These are phyloP conservation scores for Phyto melanocephala DNA, from an alignment of 2,888 invertebrate species.

Conservation along the genomic window DNA sequence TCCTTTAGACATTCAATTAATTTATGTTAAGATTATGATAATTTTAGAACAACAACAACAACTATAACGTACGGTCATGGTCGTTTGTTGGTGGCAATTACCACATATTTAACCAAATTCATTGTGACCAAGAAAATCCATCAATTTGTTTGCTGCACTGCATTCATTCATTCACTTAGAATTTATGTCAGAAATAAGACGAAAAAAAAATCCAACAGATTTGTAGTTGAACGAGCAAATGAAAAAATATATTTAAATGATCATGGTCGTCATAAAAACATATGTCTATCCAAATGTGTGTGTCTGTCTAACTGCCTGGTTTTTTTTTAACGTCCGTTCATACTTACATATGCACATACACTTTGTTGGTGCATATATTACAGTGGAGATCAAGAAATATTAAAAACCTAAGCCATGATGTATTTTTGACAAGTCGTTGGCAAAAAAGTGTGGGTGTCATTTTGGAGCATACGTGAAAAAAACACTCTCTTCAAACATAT, in stretches of 20 bases:
- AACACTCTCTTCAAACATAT: not conserved
- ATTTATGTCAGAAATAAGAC: slow-evolving; percentile 65
- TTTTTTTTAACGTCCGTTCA: not conserved
- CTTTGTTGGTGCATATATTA: slow-evolving; percentile 16
- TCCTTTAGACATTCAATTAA: slow-evolving; percentile 18
- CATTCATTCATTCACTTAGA: slow-evolving; percentile 46
- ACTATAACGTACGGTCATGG: slow-evolving; percentile 50
- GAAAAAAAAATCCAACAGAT: not conserved
- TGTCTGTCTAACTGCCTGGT: not conserved
- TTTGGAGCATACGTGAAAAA: slow-evolving; percentile 50
- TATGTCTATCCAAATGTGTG: slow-evolving; percentile 15
- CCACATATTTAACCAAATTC: slow-evolving; percentile 66
- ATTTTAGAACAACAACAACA: slow-evolving; percentile 14
- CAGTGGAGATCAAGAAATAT: slow-evolving; percentile 39
- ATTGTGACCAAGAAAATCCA: slow-evolving; percentile 65
- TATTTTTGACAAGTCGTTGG: slow-evolving; percentile 63
- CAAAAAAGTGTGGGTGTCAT: slow-evolving; percentile 60
- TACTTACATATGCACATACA: not conserved
- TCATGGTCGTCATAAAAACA: slow-evolving; percentile 48
- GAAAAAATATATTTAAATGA: slow-evolving; percentile 35
- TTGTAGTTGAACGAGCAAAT: slow-evolving; percentile 19
- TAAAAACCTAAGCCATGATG: slow-evolving; percentile 57
- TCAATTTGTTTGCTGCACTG: slow-evolving; percentile 54
- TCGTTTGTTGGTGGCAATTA: slow-evolving; percentile 67
- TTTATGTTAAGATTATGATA: slow-evolving; percentile 27